phyloP scores from a whole-genome alignment of 2,797 vertebrate species.

The Momotus momota region DNA sequence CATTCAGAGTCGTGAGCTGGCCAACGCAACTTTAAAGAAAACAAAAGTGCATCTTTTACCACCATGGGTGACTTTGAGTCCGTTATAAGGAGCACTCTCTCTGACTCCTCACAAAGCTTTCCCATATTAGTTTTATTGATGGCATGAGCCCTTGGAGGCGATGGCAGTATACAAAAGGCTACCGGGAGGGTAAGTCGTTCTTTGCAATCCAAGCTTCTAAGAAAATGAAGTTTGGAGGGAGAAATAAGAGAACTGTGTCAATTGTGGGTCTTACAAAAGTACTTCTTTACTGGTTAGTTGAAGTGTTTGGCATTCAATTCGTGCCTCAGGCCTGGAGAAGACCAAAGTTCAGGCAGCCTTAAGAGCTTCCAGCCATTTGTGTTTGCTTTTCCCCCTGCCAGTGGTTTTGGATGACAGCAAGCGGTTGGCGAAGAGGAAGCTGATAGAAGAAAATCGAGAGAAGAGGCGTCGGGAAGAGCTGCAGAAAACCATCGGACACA shows the following conservation, averaged over 20 bases:
- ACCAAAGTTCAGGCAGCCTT: neutral
- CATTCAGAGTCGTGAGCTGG: neutral
- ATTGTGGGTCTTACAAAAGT: neutral
- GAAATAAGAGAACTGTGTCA: neutral
- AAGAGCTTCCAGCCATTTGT: neutral
- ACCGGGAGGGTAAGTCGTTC: neutral
- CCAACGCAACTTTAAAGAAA: neutral
- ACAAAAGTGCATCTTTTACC: neutral
- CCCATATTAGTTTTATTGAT: neutral
- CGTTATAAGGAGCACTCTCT: rapidly evolving
- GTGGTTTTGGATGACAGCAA: constrained; percentile 98
- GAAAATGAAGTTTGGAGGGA: neutral
- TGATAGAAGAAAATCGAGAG: constrained; percentile 96
- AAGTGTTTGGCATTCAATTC: neutral
- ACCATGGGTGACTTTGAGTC: neutral
- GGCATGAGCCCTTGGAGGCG: neutral
- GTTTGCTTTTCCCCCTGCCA: constrained; percentile 51
- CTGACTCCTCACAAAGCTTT: neutral
- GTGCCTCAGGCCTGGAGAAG: neutral
- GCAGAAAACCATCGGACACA: constrained; percentile 91
- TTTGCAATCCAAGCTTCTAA: neutral
- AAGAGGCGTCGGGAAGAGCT: constrained; percentile 90
- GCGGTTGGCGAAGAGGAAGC: constrained; percentile 93
- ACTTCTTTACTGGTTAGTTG: neutral
- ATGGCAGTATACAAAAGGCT: neutral